These are phyloP conservation scores for Romanogobio albipinnatus DNA, from an alignment of 2,113 vertebrate species.

Conservation along the genomic window DNA sequence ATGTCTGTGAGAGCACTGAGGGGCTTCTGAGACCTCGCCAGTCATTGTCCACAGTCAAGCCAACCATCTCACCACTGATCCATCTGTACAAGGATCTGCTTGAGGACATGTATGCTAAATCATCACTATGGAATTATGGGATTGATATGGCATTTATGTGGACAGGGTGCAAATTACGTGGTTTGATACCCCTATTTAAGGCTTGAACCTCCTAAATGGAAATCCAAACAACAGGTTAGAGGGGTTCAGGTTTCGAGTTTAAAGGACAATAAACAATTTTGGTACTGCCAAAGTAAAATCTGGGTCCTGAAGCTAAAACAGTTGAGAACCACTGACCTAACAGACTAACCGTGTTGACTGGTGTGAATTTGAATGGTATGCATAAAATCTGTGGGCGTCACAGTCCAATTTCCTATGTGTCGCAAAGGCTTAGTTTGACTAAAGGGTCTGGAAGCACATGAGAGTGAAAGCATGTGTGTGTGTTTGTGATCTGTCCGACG, in stretches of 20 bases:
- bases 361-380: constrained; percentile 37
- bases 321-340: constrained; percentile 5
- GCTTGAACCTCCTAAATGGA: constrained; percentile 9
- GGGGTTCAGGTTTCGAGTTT: background rate
- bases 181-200: background rate
- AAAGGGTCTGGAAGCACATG: constrained; percentile 42
- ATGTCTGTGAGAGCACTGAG: constrained; percentile 35
- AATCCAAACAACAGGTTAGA: background rate
- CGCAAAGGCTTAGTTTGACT: constrained; percentile 49
- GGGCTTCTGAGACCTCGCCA: constrained; percentile 35
- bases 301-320: background rate
- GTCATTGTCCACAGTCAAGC: constrained; percentile 29
- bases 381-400: constrained; percentile 38
- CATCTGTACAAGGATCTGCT: constrained; percentile 32
- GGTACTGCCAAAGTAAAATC: background rate
- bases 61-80: constrained; percentile 30
- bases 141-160: background rate
- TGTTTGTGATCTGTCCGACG: constrained; percentile 41
- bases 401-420: constrained; percentile 38
- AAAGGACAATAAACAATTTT: background rate
- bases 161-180: constrained; percentile 2
- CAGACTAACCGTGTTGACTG: constrained; percentile 2
- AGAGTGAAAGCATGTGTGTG: constrained; percentile 27
- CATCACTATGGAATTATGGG: background rate
- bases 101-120: constrained; percentile 16